Evolutionary conservation across 1,140 invertebrate species (phyloP).

Genomic region (Streblospio benedicti): DNA sequence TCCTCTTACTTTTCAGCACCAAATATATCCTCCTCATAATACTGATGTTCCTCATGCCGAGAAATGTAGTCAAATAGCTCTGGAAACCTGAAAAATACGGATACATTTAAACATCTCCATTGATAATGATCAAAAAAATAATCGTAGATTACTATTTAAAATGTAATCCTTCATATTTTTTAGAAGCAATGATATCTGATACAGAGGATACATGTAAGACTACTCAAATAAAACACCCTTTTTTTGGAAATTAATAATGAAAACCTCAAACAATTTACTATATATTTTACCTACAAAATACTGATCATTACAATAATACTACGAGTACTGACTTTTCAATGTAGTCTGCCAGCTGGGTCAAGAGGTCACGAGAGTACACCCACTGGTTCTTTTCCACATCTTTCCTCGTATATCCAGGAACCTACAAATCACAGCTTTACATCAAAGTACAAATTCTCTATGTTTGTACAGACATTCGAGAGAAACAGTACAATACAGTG

Average conservation of each 20-base stretch:
- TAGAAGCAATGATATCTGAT: too few relatives aligned
- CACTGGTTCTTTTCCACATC: constrained; percentile 56
- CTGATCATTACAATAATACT: neutral
- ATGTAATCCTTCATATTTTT: neutral
- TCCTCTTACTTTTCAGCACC: constrained; percentile 29
- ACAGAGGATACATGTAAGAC: too few relatives aligned
- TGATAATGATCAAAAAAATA: neutral
- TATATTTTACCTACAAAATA: neutral
- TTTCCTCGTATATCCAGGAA: constrained; percentile 71
- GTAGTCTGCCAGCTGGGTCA: constrained; percentile 64
- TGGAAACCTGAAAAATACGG: constrained; percentile 53
- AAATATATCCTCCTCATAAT: constrained; percentile 34
- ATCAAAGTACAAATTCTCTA: neutral
- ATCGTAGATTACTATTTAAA: neutral
- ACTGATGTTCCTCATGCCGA: constrained; percentile 34
- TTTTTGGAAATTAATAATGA: too few relatives aligned
- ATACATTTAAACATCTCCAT: constrained; percentile 1
- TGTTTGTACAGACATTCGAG: too few relatives aligned
- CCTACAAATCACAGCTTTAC: constrained; percentile 26
- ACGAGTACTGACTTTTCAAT: constrained; percentile 52
- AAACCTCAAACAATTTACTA: too few relatives aligned
- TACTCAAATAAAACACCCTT: too few relatives aligned
- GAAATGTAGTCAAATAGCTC: constrained; percentile 58
- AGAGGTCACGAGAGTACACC: constrained; percentile 70
- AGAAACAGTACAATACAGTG: too few relatives aligned